Percentiles rank a stretch among this genome's conserved stretches.
phyloP scores from a whole-genome alignment of 2,797 vertebrate genomes.

The Pristis pectinata region DNA sequence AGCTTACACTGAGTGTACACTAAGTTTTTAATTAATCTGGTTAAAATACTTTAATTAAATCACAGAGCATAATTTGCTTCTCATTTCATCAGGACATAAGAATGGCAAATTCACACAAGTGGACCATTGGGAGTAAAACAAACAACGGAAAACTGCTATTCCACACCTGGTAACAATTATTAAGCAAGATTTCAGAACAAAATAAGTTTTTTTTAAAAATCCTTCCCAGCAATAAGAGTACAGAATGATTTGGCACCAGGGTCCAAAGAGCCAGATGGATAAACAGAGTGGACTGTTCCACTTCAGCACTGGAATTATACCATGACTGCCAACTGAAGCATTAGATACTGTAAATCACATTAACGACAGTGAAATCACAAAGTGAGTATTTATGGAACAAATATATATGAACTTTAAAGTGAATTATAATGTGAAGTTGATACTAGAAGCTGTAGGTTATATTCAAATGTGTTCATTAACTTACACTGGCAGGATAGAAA shows the following conservation, averaged over 20 bases:
- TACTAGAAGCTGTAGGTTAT: not conserved
- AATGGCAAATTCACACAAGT: not conserved
- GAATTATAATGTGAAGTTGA: not conserved
- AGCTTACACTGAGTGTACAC: not conserved
- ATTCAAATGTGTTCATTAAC: not conserved
- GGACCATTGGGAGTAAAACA: not conserved
- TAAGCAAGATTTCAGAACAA: not conserved
- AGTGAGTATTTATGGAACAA: constrained; percentile 2
- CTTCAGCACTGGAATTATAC: not conserved
- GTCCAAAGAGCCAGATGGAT: not conserved
- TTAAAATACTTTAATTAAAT: not conserved
- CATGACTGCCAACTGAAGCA: not conserved
- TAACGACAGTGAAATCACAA: not conserved
- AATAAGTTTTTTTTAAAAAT: not conserved
- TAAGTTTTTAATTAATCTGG: not conserved
- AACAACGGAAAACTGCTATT: not conserved
- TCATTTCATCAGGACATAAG: not conserved
- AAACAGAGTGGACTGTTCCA: not conserved
- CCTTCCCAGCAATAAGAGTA: not conserved
- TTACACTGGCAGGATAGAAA: not conserved
- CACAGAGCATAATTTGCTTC: not conserved
- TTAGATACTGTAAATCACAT: not conserved
- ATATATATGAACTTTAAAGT: not conserved
- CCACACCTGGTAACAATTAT: constrained; percentile 3
- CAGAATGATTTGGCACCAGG: not conserved